phyloP scores from a whole-genome alignment of 2,113 vertebrate species.

The Rhodinocichla rosea region DNA sequence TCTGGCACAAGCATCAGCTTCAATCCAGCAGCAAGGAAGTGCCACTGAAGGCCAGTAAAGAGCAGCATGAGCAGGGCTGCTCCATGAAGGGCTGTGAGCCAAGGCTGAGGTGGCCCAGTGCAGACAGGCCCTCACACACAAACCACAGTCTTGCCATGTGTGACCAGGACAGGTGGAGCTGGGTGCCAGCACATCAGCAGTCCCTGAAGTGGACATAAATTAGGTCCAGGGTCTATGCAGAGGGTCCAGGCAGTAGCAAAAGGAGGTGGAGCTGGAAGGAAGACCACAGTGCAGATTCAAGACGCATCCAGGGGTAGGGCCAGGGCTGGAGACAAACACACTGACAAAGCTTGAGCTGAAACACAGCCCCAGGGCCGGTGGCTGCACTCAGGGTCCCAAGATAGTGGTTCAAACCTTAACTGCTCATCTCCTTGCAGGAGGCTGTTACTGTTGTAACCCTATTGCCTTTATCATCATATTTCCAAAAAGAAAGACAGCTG shows the following conservation, averaged over 20 bases:
- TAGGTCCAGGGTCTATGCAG: not conserved
- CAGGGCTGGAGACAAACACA: not conserved
- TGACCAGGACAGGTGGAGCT: not conserved
- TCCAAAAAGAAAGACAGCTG: slow-evolving; percentile 44
- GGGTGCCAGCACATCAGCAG: not conserved
- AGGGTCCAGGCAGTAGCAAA: not conserved
- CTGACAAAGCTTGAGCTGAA: not conserved
- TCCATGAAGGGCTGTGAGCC: fast-evolving
- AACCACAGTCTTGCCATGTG: fast-evolving
- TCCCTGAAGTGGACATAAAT: not conserved
- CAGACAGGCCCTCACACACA: no score
- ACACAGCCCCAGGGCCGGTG: not conserved
- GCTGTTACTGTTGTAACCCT: not conserved
- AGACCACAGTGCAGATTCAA: not conserved
- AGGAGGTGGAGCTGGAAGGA: not conserved
- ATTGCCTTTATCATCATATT: not conserved
- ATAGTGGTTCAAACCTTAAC: not conserved
- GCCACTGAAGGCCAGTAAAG: not conserved
- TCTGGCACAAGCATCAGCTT: fast-evolving
- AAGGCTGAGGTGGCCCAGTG: fast-evolving
- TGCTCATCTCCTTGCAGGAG: not conserved
- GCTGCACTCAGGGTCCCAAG: fast-evolving
- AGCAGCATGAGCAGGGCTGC: not conserved
- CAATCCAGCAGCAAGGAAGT: not conserved
- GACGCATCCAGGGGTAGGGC: not conserved